Base-by-base conservation (phyloP, 2,797 vertebrate species). In the Pelobates cultripes region DNA sequence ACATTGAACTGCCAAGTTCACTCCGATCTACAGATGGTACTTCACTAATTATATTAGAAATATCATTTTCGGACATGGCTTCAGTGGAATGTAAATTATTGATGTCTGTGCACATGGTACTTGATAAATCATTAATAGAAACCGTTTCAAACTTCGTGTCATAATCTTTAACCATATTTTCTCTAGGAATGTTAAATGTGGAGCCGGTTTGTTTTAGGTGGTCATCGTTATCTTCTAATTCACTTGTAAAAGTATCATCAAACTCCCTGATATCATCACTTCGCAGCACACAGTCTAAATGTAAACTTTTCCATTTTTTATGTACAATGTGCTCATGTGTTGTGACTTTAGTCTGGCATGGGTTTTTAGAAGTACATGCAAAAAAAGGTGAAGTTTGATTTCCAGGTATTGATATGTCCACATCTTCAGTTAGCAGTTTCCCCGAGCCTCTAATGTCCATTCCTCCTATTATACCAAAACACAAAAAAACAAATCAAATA, bases 31-130 rank as follows among this genome's bases (percentile, higher is more conserved):
- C 88, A 51, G 97, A 87, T 28, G 96, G 96, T 17, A 97, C 93
- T 1, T 95, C 94, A 72, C 97, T 95, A 81, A 99, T 98, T 42
- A 99, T 96, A 85, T 91, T 93, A 83, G 97, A 99, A 85, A 99
- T 93, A 61, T 94, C 92, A 87, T 95, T 95, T 83, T 98, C 96
- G 55, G 95, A 93, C 69, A 95, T 86, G 83, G 92, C 89, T 51
- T 73, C 78, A 0, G 84, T 85, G 84, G 92, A 94, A 67, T 89
- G 94, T 67, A 93, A 85, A 66, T 85, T 87, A n/a, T 90, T 87
- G 60, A 53, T 14, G 6, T 84, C 88, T 2, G 88, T 66, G 76
- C 86, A 89, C 66, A 86, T 0, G 0, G 84, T 13, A 63, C 90
- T 83, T 15, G 92, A 87, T 70, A 74, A 3, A 1, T 89, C 90